Percentiles rank a stretch among this genome's conserved stretches.
Evolutionary conservation across 2,113 vertebrate species (phyloP).

Genomic region (Todiramphus chloris): DNA sequence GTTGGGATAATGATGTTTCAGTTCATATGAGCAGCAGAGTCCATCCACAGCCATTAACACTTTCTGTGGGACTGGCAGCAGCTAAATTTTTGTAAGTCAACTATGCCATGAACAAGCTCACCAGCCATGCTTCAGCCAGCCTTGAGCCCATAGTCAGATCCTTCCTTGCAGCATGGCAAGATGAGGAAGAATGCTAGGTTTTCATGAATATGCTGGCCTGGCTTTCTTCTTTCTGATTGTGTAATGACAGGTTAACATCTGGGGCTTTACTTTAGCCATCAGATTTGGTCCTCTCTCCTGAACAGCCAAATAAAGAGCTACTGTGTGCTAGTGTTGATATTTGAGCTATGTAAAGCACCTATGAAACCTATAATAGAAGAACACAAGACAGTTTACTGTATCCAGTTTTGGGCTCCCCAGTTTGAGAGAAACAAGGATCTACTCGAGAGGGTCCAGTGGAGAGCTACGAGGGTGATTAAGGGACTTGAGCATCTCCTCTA

Average conservation of each 20-base stretch:
- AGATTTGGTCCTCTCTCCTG: background rate
- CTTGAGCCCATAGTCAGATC: background rate
- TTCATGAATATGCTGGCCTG: background rate
- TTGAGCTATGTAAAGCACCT: background rate
- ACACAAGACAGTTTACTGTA: background rate
- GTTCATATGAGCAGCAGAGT: background rate
- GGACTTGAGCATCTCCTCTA: too few relatives aligned
- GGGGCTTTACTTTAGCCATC: background rate
- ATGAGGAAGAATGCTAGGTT: background rate
- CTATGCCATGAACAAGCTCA: background rate
- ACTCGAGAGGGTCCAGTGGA: too few relatives aligned
- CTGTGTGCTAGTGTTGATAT: background rate
- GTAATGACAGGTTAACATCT: background rate
- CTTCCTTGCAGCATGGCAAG: background rate
- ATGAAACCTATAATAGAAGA: background rate
- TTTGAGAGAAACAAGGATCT: too few relatives aligned
- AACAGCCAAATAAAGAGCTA: background rate
- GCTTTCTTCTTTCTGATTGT: background rate
- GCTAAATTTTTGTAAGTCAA: background rate
- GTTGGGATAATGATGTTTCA: background rate
- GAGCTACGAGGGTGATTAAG: too few relatives aligned
- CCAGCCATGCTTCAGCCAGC: background rate
- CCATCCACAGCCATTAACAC: background rate
- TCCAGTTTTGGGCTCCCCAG: too few relatives aligned
- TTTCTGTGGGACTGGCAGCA: background rate